Evolutionary conservation across 2,797 vertebrate genomes (phyloP).

Genomic region (Octomys mimax): DNA sequence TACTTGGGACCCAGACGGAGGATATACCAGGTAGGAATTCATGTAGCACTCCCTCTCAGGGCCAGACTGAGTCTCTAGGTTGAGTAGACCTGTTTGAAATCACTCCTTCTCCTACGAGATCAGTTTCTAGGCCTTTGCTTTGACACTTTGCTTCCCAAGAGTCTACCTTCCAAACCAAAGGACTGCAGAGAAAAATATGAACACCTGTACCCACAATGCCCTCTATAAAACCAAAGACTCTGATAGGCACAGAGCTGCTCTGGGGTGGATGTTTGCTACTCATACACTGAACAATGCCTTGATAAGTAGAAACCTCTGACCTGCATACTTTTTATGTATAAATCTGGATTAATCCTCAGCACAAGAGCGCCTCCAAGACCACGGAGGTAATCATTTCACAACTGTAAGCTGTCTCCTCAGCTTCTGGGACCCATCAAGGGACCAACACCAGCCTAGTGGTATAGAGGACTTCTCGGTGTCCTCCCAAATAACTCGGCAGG

Average conservation of each 20-base stretch:
- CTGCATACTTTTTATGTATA: not conserved
- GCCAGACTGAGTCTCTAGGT: not conserved
- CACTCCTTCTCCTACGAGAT: not conserved
- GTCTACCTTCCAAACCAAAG: not conserved
- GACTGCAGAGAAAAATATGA: not conserved
- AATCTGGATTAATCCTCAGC: not conserved
- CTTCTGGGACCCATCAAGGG: not conserved
- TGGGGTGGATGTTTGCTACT: not conserved
- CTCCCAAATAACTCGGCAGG: not conserved
- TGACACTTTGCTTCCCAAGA: not conserved
- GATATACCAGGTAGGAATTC: not conserved
- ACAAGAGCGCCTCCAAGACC: not conserved
- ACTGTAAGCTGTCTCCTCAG: not conserved
- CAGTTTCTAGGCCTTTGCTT: not conserved
- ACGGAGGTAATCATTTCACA: not conserved
- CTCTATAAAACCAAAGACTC: not conserved
- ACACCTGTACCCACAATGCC: not conserved
- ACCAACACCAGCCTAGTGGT: not conserved
- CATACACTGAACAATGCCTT: not conserved
- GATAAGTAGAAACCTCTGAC: not conserved
- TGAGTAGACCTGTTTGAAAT: not conserved
- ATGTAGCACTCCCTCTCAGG: rapidly evolving
- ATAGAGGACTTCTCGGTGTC: not conserved
- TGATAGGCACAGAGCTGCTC: not conserved
- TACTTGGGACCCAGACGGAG: not conserved